Conservation (phyloP, 2,797 vertebrate genomes). For the Alosa sapidissima region DNA sequence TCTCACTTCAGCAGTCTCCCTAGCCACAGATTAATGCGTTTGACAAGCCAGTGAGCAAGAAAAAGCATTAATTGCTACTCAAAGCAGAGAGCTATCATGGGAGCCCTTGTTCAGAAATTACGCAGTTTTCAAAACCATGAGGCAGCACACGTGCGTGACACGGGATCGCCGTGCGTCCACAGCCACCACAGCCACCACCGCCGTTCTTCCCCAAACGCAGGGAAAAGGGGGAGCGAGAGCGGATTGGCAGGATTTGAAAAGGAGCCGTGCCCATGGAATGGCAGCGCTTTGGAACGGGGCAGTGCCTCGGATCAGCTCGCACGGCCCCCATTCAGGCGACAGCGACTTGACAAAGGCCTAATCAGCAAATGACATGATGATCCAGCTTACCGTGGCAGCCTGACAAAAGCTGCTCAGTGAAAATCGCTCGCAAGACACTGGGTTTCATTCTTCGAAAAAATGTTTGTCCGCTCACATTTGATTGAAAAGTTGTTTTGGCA, state of each 20-base stretch:
- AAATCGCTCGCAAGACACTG: conserved; percentile 48
- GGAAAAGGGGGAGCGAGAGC: conserved; percentile 6
- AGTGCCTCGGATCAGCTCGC: conserved; percentile 45
- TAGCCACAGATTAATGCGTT: conserved; percentile 71
- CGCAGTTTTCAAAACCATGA: conserved; percentile 37
- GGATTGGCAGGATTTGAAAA: conserved; percentile 50
- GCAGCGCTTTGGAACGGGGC: conserved; percentile 27
- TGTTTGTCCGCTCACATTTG: conserved; percentile 1
- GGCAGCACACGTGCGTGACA: conserved; percentile 50
- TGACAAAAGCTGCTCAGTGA: conserved; percentile 53
- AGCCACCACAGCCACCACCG: neutral
- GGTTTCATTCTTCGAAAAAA: conserved; percentile 30
- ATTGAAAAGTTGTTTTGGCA: conserved; percentile 26
- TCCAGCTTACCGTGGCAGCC: conserved; percentile 58
- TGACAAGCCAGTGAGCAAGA: conserved; percentile 77
- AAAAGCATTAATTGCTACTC: conserved; percentile 79
- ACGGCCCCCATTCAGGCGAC: conserved; percentile 48
- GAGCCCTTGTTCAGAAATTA: conserved; percentile 72
- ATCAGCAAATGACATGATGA: conserved; percentile 70
- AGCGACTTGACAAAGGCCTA: conserved; percentile 59
- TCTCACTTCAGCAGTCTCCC: conserved; percentile 53
- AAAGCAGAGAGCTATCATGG: conserved; percentile 72
- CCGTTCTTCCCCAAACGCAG: neutral
- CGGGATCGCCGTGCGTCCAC: conserved; percentile 34
- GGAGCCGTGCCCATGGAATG: conserved; percentile 40